Percentiles rank a stretch among this genome's conserved stretches.
Evolutionary conservation across 2,888 invertebrate genomes (phyloP).

Genomic region (Idaea straminata): DNA sequence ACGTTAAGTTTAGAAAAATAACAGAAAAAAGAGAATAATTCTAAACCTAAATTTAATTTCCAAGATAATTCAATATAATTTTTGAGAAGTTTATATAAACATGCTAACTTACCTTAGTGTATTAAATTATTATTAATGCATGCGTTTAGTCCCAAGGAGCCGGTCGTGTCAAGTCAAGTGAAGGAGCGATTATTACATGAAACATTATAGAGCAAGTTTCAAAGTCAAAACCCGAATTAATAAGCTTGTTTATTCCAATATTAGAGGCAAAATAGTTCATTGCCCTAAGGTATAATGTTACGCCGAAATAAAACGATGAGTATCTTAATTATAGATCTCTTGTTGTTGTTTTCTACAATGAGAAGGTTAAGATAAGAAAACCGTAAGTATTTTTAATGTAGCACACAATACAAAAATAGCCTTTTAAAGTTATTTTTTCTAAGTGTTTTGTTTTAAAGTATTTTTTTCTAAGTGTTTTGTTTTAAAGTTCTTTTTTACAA

Average conservation of each 20-base stretch:
- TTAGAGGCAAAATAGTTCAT: neutral
- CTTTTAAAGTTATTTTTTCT: too few relatives aligned
- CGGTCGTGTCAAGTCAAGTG: slow-evolving; percentile 17
- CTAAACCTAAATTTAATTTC: neutral
- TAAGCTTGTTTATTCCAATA: neutral
- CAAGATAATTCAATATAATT: neutral
- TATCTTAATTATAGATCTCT: too few relatives aligned
- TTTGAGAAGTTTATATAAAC: slow-evolving; percentile 6
- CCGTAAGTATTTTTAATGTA: too few relatives aligned
- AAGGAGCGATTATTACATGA: slow-evolving; percentile 15
- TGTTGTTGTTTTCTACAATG: too few relatives aligned
- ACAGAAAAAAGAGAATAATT: neutral
- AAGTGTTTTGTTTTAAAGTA: too few relatives aligned
- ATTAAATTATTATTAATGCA: slow-evolving; percentile 27
- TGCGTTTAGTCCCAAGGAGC: slow-evolving; percentile 20
- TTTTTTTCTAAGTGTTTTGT: too few relatives aligned
- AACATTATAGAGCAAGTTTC: neutral
- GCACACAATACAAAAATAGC: too few relatives aligned
- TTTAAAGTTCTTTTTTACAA: too few relatives aligned
- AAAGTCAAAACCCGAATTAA: neutral
- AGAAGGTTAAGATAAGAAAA: too few relatives aligned
- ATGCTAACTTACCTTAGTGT: slow-evolving; percentile 21
- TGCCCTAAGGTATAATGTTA: neutral
- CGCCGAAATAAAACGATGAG: neutral
- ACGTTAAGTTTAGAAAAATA: too few relatives aligned